These are phyloP conservation scores for Tetragonula carbonaria DNA, from an alignment of 2,888 invertebrate genomes.

Conservation along the genomic window DNA sequence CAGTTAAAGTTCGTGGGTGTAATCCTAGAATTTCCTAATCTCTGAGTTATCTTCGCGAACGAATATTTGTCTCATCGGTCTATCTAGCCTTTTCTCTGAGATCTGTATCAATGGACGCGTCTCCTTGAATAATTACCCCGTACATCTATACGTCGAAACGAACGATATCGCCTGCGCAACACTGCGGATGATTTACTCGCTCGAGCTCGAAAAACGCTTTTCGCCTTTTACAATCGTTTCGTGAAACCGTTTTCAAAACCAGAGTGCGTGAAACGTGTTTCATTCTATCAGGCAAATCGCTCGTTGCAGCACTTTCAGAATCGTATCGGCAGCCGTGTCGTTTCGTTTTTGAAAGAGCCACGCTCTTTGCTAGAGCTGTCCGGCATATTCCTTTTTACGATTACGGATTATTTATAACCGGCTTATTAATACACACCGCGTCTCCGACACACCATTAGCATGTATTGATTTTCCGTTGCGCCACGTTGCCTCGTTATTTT, in stretches of 20 bases:
- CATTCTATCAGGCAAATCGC: not conserved
- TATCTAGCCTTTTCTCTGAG: not conserved
- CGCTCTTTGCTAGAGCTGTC: not conserved
- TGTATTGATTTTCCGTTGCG: slow-evolving; percentile 54
- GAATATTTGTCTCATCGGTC: not conserved
- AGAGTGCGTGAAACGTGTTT: not conserved
- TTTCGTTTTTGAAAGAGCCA: not conserved
- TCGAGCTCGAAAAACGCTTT: not conserved
- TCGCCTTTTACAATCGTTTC: not conserved
- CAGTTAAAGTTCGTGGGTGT: not conserved
- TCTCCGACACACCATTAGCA: slow-evolving; percentile 42
- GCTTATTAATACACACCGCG: slow-evolving; percentile 46
- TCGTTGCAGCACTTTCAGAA: not conserved
- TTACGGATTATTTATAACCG: slow-evolving; percentile 52
- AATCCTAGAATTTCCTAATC: slow-evolving; percentile 9
- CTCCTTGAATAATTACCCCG: slow-evolving; percentile 6
- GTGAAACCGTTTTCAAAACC: slow-evolving; percentile 20
- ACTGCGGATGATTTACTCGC: not conserved
- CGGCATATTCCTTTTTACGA: slow-evolving; percentile 39
- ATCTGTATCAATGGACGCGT: not conserved
- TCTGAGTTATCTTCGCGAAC: not conserved
- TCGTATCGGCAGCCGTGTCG: not conserved
- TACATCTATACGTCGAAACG: not conserved
- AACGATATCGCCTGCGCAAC: not conserved
- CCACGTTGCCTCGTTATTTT: slow-evolving; percentile 51